Base-by-base conservation (phyloP, 1,140 invertebrate genomes). In the Drosophila tsacasi region DNA sequence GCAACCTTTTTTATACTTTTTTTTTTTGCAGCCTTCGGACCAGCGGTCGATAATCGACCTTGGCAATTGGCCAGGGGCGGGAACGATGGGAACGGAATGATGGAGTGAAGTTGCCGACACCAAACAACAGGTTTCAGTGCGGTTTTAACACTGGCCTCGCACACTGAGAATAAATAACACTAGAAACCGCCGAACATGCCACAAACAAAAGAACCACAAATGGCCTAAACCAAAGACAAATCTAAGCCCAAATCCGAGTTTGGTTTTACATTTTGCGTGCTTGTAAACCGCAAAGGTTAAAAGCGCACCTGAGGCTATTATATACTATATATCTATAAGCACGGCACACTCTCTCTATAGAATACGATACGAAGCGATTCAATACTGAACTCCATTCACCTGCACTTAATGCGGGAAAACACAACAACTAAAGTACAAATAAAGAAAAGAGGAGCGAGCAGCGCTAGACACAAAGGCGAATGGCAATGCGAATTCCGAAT, bases 121-220 rank as follows among this genome's bases (percentile, higher is more conserved):
- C 67, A 68, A 52, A 71, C 67, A 71, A 71, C 71, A 61, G 67
- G 71, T 74, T 74, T 74, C 30, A 32, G 68, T 68, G 69, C 59
- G 68, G 54, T 42, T 61, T 42, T 19, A 37, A 52, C 68, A 44
- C 68, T 82, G 81, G 76, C 81, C 71, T 80, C 46, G 77, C 73
- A 58, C 37, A 44, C 35, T 39, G 35, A 57, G 54, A 57, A 55
- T 35, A 39, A 57, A 55, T 35, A 39, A 55, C 32, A 55, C 35
- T 13, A 37, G 2, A 37, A 12, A 37, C 13, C 5, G 8, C 27
- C 27, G 9, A 32, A 12, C 32, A 5, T 32, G 32, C 32, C 46
- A 72, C 63, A 47, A 63, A 60, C 66, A 83, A 83, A 69, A 83
- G 61, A 83, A 66, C 61, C 64, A 55, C 81, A 69, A 83, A 83